Percentiles rank a stretch among this genome's conserved stretches.
These are phyloP conservation scores for Antennarius maculatus DNA, from an alignment of 2,797 vertebrate genomes.

Conservation along the genomic window DNA sequence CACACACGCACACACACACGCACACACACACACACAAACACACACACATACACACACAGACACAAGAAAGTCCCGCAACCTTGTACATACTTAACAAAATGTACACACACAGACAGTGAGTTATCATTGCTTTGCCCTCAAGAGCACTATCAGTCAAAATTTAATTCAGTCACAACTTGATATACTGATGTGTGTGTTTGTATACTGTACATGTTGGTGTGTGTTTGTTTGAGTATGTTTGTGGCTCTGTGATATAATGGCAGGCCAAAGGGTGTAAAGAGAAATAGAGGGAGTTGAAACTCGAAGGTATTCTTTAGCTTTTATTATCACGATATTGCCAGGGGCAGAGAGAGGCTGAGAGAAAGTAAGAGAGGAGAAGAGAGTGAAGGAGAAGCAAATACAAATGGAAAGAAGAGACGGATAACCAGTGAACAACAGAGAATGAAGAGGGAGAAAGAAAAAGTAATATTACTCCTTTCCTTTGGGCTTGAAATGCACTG, in stretches of 20 bases:
- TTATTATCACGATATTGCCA: constrained; percentile 73
- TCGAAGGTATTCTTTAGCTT: constrained; percentile 78
- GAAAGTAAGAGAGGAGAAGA: constrained; percentile 38
- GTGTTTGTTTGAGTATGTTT: constrained; percentile 4
- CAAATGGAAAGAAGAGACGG: constrained; percentile 54
- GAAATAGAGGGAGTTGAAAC: constrained; percentile 72
- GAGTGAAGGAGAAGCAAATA: constrained; percentile 44
- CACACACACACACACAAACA: constrained; percentile 20
- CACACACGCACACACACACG: constrained; percentile 12
- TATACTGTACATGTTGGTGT: not conserved
- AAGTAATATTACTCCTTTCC: constrained; percentile 48
- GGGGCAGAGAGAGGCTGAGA: constrained; percentile 47
- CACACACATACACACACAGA: constrained; percentile 28
- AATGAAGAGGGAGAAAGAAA: constrained; percentile 34
- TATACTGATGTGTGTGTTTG: constrained; percentile 62
- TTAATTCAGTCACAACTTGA: constrained; percentile 78
- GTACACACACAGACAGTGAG: constrained; percentile 59
- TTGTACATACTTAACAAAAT: constrained; percentile 60
- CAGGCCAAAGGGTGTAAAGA: constrained; percentile 69
- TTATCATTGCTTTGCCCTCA: constrained; percentile 79
- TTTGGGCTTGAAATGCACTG: constrained; percentile 43
- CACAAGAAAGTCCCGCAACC: constrained; percentile 54
- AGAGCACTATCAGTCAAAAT: constrained; percentile 80
- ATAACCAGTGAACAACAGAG: constrained; percentile 58
- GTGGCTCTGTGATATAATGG: constrained; percentile 69